A percentile compares a stretch with the other conserved stretches of the same genome.
phyloP scores from a whole-genome alignment of 1,140 invertebrate genomes.

The Drosophila sechellia region DNA sequence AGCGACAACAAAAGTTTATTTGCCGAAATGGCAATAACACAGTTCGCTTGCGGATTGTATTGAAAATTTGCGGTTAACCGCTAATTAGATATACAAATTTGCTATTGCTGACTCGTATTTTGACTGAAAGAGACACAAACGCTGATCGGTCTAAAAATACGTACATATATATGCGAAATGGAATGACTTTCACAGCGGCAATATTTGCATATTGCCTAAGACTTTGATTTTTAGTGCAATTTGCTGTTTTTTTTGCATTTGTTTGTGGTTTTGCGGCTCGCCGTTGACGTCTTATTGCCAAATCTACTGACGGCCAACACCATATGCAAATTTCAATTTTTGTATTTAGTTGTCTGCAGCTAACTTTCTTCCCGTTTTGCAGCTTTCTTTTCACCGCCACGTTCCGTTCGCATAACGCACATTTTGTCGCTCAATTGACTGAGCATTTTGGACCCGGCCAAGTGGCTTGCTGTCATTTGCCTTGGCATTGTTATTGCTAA shows the following conservation, averaged over 20 bases:
- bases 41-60: slow-evolving; percentile 59
- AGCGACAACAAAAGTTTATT: slow-evolving; percentile 73
- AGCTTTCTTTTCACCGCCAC: slow-evolving; percentile 71
- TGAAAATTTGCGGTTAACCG: slow-evolving; percentile 78
- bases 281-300: slow-evolving; percentile 57
- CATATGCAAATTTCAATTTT: slow-evolving; percentile 65
- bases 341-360: slow-evolving; percentile 34
- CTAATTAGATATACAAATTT: slow-evolving; percentile 79
- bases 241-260: slow-evolving; percentile 5
- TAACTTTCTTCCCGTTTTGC: slow-evolving; percentile 65
- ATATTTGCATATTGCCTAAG: slow-evolving; percentile 61
- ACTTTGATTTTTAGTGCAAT: slow-evolving; percentile 49
- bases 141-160: slow-evolving; percentile 31
- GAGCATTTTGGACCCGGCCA: slow-evolving; percentile 29
- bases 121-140: slow-evolving; percentile 35
- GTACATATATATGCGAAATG: slow-evolving; percentile 31
- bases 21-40: slow-evolving; percentile 61
- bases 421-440: slow-evolving; percentile 37
- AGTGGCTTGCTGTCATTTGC: slow-evolving; percentile 26
- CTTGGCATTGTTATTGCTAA: slow-evolving; percentile 41
- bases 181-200: slow-evolving; percentile 40
- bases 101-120: slow-evolving; percentile 63
- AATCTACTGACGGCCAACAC: slow-evolving; percentile 48
- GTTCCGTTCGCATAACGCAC: slow-evolving; percentile 54
- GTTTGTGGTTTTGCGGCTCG: slow-evolving; percentile 6